Evolutionary conservation across 2,113 vertebrate genomes (phyloP).

Genomic region (Anarrhichthys ocellatus): DNA sequence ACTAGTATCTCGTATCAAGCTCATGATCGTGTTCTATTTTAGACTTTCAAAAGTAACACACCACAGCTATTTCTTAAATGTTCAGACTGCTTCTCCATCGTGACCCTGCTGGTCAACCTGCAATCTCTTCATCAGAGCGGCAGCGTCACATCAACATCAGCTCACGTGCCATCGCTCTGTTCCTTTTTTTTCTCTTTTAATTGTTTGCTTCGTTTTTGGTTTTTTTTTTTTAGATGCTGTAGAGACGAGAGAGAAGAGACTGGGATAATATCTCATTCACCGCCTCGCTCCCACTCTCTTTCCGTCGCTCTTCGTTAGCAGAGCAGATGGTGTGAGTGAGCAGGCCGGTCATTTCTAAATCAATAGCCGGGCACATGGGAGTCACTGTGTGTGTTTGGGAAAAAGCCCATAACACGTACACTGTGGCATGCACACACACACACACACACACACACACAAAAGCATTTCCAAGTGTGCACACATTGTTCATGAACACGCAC

Average conservation of each 20-base stretch:
- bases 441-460: neutral
- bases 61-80: neutral
- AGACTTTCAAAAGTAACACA: neutral
- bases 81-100: neutral
- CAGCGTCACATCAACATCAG: neutral
- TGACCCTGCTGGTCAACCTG: neutral
- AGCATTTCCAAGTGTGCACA: neutral
- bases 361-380: slow-evolving; percentile 70
- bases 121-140: neutral
- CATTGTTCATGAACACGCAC: neutral
- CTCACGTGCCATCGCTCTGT: neutral
- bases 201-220: slow-evolving; percentile 11
- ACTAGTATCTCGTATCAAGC: neutral
- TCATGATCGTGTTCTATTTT: neutral
- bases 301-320: slow-evolving; percentile 51
- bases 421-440: neutral
- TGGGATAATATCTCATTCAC: slow-evolving; percentile 17
- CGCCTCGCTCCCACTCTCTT: slow-evolving; percentile 21
- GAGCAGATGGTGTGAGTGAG: slow-evolving; percentile 75
- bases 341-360: slow-evolving; percentile 70
- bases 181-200: neutral
- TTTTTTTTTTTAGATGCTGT: slow-evolving; percentile 7
- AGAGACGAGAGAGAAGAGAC: slow-evolving; percentile 1
- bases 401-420: slow-evolving; percentile 24
- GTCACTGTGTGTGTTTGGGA: slow-evolving; percentile 56